Base-by-base conservation (phyloP, 2,113 vertebrate genomes). In the Forbesichthys agassizii region DNA sequence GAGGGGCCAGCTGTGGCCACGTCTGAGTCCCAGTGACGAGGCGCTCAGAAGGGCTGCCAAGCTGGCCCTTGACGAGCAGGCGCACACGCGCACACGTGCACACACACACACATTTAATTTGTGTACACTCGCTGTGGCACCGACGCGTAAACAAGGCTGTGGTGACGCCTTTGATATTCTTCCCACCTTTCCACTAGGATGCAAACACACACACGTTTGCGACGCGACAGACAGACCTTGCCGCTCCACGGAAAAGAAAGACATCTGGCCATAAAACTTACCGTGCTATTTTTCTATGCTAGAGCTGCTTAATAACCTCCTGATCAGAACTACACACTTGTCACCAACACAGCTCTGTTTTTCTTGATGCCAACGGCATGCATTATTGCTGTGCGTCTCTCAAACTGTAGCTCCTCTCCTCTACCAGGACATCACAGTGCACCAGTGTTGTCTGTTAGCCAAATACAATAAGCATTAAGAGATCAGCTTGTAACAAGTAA, bases 11-110 rank as follows among this genome's bases (percentile, higher is more conserved):
- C 85, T 91, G 88, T 87, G 86, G 88, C 75, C 48, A 0, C 0
- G 73, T 84, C 71, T 81, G 83, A 78, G 75, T 71, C 78, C 61
- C 57, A 60, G 69, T 75, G 86, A 88, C 5, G 66, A 78, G 74
- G 61, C 66, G 70, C 79, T 88, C 64, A 87, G 88, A 89, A 81
- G 69, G 83, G 68, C 70, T 85, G 87, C 89, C 88, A 87, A 83
- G 70, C 33, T 74, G 36, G 36, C 36, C 5, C 5, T 67, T 81
- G 73, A 62, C 54, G 42, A 53, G 53, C 72, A 54, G 2, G n/a
- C 53, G 49, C 27, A 56, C 20, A 5, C 11, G 33, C 63, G 62
- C 33, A n/a, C 18, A 55, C 33, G 9, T 33, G 68, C 78, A 80
- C 33, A 48, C 56, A 80, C 18, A 8, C 18, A 49, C 46, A 67